Evolutionary conservation across 2,888 invertebrate species (phyloP), one percentile per base, ranked within the genome.

Genomic region (Callinectes sapidus): DNA sequence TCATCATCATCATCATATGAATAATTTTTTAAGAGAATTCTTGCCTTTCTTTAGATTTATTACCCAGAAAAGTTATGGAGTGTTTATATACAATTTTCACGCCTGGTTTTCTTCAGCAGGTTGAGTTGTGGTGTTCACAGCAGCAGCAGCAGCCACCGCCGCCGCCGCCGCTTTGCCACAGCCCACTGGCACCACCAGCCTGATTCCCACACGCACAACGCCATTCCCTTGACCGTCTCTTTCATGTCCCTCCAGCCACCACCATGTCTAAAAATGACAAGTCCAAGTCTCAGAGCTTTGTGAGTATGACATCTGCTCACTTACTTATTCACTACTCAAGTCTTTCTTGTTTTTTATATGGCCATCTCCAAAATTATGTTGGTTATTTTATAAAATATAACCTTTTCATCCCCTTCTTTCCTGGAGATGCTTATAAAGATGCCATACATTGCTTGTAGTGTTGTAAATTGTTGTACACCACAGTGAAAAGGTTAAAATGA

Each of bases 171-270:
- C 71, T 28, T 61, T 23, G 10, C 28, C 71, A 28, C 71, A 6
- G n/a, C 71, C 81, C 61, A 61, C 18, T 18, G 81, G 35, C 81
- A 81, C 81, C 81, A 81, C 81, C 81, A 81, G 81, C 81, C 16
- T 35, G 81, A 28, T n/a, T 71, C 71, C 23, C 71, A n/a, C 6
- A 28, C 71, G 10, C 71, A 71, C 71, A 0, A 10, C 71, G 5
- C 2, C 71, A 71, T 28, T 13, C 81, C 32, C 81, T 81, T 32
- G 35, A 35, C 16, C 16, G 13, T 81, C 81, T 81, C 81, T 81
- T 81, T 81, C 81, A 81, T 81, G 81, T 81, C 35, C 81, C 81
- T 81, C 81, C 81, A 35, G 81, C 81, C 81, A n/a, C 81, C 81
- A 81, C 13, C 81, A 81, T 81, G 81, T 81, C 81, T n/a, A 81